phyloP scores from a whole-genome alignment of 2,888 invertebrate species.

The Onthophagus sagittarius region DNA sequence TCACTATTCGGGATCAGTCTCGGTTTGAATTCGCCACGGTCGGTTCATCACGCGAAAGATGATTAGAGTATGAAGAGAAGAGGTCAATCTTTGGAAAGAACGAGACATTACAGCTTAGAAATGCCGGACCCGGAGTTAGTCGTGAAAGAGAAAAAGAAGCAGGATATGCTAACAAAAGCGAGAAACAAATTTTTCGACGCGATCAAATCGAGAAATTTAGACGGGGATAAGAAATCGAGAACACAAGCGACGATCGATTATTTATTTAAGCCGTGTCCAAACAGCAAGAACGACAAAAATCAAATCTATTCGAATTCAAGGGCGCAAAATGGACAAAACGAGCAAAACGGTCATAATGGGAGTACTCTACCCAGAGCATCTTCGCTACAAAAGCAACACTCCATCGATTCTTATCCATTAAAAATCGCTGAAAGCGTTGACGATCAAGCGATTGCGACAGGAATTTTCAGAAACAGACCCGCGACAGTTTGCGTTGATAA shows the following conservation, averaged over 20 bases:
- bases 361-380: constrained; percentile 26
- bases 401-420: constrained; percentile 44
- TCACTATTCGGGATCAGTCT: no score
- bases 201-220: constrained; percentile 27
- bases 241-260: constrained; percentile 51
- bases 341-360: constrained; percentile 26
- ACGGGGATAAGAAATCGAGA: constrained; percentile 39
- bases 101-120: constrained; percentile 46
- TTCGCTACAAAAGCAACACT: constrained; percentile 44
- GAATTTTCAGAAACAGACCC: constrained; percentile 38
- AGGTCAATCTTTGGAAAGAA: constrained; percentile 27
- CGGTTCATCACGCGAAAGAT: neutral
- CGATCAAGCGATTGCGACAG: constrained; percentile 29
- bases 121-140: constrained; percentile 44
- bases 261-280: constrained; percentile 49
- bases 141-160: constrained; percentile 50
- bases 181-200: constrained; percentile 41
- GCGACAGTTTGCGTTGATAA: constrained; percentile 44
- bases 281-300: constrained; percentile 43
- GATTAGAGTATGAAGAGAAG: constrained; percentile 14
- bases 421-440: constrained; percentile 38
- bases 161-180: constrained; percentile 46
- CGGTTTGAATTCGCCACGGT: no score
- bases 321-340: constrained; percentile 18
- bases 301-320: constrained; percentile 34